Base-by-base conservation (phyloP, 2,113 vertebrate genomes). In the Gopherus flavomarginatus region DNA sequence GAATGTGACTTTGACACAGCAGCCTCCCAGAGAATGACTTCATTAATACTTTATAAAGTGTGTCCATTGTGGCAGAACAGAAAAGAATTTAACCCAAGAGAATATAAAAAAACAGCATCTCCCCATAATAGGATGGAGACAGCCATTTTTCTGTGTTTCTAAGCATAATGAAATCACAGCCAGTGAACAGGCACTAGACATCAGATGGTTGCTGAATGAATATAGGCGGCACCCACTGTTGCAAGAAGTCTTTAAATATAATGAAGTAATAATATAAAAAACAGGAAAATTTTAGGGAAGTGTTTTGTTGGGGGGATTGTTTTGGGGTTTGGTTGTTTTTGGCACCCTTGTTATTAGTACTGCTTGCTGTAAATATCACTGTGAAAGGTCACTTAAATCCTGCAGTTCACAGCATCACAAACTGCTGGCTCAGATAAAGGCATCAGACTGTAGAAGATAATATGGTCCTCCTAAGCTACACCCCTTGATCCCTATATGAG, bases 361-460 rank as follows among this genome's bases (percentile, higher is more conserved):
- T 62, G 65, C 91, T 96, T 96, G 95, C 96, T 97, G 96, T 97
- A 97, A 98, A 94, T 97, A 98, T 97, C 96, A 92, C 95, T 95
- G 86, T 92, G 90, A 98, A 98, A 98, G 97, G 98, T 98, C 96
- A 97, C 90, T 94, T 86, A 83, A 96, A 95, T 95, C 87, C 92
- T 84, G 94, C 89, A 90, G 96, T 96, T 97, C 96, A 86, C 90
- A 93, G 91, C 94, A 95, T 97, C 91, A 57, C 89, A 91, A 98
- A 96, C 95, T 94, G 92, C 96, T 96, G 94, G 85, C 97, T 97
- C 93, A 96, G 87, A 97, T 94, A 97, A 97, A 97, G 85, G 96
- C 96, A 97, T 93, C 90, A 87, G 92, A 85, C 93, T 97, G 93
- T 97, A 95, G 94, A 96, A 96, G 95, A 94, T 96, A 93, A 95